Evolutionary conservation across 1,140 invertebrate genomes (phyloP).

Genomic region (Helicoverpa zea): DNA sequence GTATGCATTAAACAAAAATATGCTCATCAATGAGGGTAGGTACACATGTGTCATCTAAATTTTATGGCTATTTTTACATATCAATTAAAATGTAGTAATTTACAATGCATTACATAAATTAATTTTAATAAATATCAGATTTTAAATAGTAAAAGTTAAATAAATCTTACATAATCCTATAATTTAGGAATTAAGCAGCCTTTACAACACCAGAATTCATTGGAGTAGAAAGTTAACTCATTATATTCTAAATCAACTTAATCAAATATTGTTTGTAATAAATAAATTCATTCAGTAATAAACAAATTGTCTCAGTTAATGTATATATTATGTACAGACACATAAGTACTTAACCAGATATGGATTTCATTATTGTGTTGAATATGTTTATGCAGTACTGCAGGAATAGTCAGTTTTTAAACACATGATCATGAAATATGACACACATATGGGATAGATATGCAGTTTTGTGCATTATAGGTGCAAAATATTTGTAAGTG

Average conservation of each 20-base stretch:
- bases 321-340: slow-evolving; percentile 6
- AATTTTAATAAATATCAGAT: not conserved
- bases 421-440: too few species aligned
- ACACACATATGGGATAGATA: too few species aligned
- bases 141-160: not conserved
- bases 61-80: too few species aligned
- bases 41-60: too few species aligned
- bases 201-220: not conserved
- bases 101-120: too few species aligned
- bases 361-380: not conserved
- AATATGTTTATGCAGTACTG: too few species aligned
- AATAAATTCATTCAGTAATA: not conserved
- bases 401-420: not conserved
- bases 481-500: not conserved
- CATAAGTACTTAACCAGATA: slow-evolving; percentile 24
- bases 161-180: slow-evolving; percentile 1
- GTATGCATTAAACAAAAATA: not conserved
- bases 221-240: not conserved
- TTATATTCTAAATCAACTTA: not conserved
- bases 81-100: too few species aligned
- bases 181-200: not conserved
- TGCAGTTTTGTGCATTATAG: slow-evolving; percentile 3
- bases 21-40: not conserved
- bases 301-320: not conserved
- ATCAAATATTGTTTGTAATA: not conserved